Conservation (phyloP, 2,888 invertebrate genomes). For the Meganola albula region DNA sequence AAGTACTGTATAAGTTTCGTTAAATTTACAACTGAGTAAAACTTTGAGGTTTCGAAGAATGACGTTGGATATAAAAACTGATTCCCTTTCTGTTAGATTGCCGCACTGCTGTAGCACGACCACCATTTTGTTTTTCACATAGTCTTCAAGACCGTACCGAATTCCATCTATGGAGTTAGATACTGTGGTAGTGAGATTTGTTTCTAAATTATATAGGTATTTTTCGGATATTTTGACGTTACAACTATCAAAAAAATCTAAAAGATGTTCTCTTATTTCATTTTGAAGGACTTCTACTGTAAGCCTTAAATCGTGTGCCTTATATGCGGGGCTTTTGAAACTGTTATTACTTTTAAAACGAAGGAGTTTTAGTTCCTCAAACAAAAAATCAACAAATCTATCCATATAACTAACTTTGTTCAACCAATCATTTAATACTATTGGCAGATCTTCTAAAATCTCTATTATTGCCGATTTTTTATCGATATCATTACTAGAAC, state of each 20-base stretch:
- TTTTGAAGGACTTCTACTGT: too few species aligned
- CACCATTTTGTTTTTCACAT: conserved; percentile 33
- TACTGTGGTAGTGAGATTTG: conserved; percentile 38
- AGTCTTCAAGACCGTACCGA: conserved; percentile 21
- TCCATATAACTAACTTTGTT: conserved; percentile 31
- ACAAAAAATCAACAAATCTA: conserved; percentile 33
- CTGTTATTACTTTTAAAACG: too few species aligned
- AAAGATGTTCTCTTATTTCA: conserved; percentile 33
- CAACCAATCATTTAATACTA: conserved; percentile 22
- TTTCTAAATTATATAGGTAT: conserved; percentile 31
- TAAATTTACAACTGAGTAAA: conserved; percentile 11
- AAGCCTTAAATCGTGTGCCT: too few species aligned
- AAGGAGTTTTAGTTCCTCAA: conserved; percentile 27
- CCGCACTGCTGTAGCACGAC: conserved; percentile 30
- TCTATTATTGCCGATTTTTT: conserved; percentile 31
- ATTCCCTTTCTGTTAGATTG: conserved; percentile 31
- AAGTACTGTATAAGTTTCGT: conserved; percentile 34
- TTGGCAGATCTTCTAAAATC: conserved; percentile 35
- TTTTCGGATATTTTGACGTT: conserved; percentile 22
- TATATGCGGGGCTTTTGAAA: too few species aligned
- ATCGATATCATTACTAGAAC: conserved; percentile 20
- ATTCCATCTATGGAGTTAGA: conserved; percentile 34
- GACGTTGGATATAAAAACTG: conserved; percentile 30
- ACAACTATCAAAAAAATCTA: conserved; percentile 27
- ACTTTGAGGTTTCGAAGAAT: conserved; percentile 26